A percentile compares a stretch with the other conserved stretches of the same genome.
Conservation (phyloP, 2,797 vertebrate species). For the Iguana delicatissima region DNA sequence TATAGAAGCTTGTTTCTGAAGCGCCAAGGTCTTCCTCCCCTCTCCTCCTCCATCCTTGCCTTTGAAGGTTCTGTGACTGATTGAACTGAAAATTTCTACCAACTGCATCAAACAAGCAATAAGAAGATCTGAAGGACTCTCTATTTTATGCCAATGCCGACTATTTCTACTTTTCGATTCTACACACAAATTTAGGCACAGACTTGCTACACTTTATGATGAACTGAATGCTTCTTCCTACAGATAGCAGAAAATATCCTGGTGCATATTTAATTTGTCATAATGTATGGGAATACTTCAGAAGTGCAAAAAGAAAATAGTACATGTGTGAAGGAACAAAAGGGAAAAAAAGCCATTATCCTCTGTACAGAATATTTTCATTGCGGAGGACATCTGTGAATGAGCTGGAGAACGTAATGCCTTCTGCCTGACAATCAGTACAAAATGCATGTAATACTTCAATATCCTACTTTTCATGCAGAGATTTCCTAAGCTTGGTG, state of each 20-base stretch:
- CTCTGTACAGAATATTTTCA: not conserved
- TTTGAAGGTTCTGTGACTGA: constrained; percentile 73
- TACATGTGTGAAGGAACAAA: not conserved
- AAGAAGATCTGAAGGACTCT: constrained; percentile 62
- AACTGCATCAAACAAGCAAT: constrained; percentile 66
- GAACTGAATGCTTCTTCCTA: not conserved
- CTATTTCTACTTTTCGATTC: constrained; percentile 1
- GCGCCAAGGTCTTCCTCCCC: constrained; percentile 67
- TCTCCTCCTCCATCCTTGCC: constrained; percentile 60
- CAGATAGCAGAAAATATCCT: not conserved
- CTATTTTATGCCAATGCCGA: constrained; percentile 43
- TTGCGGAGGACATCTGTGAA: not conserved
- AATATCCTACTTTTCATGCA: not conserved
- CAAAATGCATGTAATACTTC: not conserved
- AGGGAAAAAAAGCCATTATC: not conserved
- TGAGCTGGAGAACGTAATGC: not conserved
- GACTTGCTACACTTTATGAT: not conserved
- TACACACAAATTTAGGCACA: constrained; percentile 34
- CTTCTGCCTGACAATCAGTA: not conserved
- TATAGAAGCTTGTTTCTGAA: constrained; percentile 75
- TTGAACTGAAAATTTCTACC: constrained; percentile 73
- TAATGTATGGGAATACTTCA: not conserved
- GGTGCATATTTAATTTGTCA: not conserved
- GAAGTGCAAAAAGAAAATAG: not conserved
- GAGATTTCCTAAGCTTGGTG: not conserved